Conservation (phyloP, 2,888 invertebrate genomes). For the Melinaea marsaeus region DNA sequence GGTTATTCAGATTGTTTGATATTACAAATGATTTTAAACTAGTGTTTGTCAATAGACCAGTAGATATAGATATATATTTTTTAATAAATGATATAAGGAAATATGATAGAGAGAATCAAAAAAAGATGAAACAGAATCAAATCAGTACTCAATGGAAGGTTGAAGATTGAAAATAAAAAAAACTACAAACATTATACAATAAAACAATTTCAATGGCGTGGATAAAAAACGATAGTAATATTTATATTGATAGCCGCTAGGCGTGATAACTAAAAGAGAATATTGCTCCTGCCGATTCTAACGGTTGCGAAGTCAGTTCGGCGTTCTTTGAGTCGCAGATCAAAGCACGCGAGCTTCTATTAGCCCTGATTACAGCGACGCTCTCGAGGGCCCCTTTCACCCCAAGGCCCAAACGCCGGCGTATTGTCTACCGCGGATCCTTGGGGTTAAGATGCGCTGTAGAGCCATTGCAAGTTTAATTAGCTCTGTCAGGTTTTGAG, state of each 20-base stretch:
- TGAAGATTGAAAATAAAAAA: too few species aligned
- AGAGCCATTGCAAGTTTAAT: conserved; percentile 71
- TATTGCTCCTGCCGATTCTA: conserved; percentile 40
- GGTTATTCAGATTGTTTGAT: too few species aligned
- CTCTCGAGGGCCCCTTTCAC: conserved; percentile 45
- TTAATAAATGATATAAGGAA: too few species aligned
- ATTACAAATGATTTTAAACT: too few species aligned
- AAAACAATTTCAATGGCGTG: not conserved
- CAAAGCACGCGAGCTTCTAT: conserved; percentile 76
- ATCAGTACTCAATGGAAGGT: too few species aligned
- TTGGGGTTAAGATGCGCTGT: conserved; percentile 62
- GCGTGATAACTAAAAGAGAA: not conserved
- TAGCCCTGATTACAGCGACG: conserved; percentile 73
- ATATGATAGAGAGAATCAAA: too few species aligned
- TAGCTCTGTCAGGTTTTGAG: conserved; percentile 46
- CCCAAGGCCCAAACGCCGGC: conserved; percentile 36
- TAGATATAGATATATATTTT: too few species aligned
- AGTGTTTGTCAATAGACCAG: too few species aligned
- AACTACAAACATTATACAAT: too few species aligned
- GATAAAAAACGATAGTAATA: not conserved
- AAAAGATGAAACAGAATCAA: too few species aligned
- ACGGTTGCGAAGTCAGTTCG: conserved; percentile 55
- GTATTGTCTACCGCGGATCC: conserved; percentile 49
- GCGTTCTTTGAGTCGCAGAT: conserved; percentile 72
- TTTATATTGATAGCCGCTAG: not conserved